Evolutionary conservation across 2,113 vertebrate genomes (phyloP), one percentile per base, ranked within the genome.

Genomic region (Entomyzon cyanotis): DNA sequence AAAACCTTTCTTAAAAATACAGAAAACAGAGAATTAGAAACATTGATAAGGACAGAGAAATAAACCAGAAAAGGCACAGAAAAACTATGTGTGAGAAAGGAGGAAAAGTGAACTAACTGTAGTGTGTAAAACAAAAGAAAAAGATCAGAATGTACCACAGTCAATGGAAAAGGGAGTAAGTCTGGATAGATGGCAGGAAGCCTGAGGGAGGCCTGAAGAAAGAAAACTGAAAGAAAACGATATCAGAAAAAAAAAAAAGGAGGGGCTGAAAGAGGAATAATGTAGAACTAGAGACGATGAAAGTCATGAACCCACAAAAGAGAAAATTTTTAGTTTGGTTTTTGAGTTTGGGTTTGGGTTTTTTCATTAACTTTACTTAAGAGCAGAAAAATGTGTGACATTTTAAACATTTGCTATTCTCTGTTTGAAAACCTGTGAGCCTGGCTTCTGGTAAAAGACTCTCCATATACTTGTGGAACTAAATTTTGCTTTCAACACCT

Each of bases 161-260:
- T 93, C 68, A 84, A 50, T 78, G 52, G 69, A 87, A 96, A 94
- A 89, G 84, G 56, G 87, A 88, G 16, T 83, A 93, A 85, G 50
- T 78, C 76, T 82, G 55, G 80, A 50, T 88, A 70, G 56, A 93
- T 79, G 58, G 81, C 49, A 87, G 74, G 55, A 92, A 90, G 93
- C 95, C 96, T 90, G 88, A 87, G 90, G 88, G 90, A 93, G 88
- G 92, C 95, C 92, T 70, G 84, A 85, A 96, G 96, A 95, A 93
- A 96, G 70, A 95, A 87, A 94, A 85, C n/a, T 53, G 60, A 78
- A 93, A 93, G 60, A 84, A 90, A 93, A 84, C 35, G 16, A 84
- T 78, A 94, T 90, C 55, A 90, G 82, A 50, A 91, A 73, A 71
- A 75, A 75, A 37, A 87, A 75, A 86, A 82, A 47, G 49, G 30